Evolutionary conservation across 2,113 vertebrate species (phyloP), one percentile per base, ranked within the genome.

Genomic region (Narcine bancroftii): DNA sequence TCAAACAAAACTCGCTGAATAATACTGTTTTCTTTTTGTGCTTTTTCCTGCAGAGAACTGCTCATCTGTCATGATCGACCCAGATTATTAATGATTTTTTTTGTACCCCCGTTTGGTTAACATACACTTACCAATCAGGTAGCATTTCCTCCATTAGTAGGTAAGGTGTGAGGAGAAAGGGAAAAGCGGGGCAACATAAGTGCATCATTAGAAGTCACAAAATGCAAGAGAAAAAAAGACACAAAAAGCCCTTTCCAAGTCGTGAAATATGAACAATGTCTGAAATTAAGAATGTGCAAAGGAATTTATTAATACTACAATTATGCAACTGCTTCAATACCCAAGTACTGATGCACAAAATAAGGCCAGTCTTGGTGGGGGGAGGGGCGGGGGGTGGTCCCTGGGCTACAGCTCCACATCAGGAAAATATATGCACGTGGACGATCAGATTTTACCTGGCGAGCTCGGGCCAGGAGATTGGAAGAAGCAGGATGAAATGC

Each of bases 91-190:
- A 93, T 95, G 94, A 96, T 97, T 96, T 96, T 96, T 96, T 96
- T 96, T 97, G 97, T 98, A 98, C 97, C 98, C 98, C 99, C 98
- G 99, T 98, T 97, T 99, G 98, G 98, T 98, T 99, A 99, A 98
- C 98, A 98, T 99, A 98, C 99, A 99, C 99, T 99, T 99, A 99
- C 99, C 99, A 99, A 99, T 97, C 99, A 99, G 99, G 98, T 99
- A 98, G 98, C 95, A 98, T 98, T 99, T 99, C 99, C 98, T 99
- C 99, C 99, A 99, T 99, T 99, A 99, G 99, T 99, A 99, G 99
- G 98, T 99, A 98, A 99, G 98, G 97, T 99, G 98, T 99, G 98
- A 99, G 99, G 81, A 98, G 99, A 97, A 99, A 99, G 99, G 98
- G 98, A 99, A 99, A 99, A 99, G 99, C 96, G 98, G 98, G 98